Base-by-base conservation (phyloP, 2,113 vertebrate genomes). In the Plecotus auritus region DNA sequence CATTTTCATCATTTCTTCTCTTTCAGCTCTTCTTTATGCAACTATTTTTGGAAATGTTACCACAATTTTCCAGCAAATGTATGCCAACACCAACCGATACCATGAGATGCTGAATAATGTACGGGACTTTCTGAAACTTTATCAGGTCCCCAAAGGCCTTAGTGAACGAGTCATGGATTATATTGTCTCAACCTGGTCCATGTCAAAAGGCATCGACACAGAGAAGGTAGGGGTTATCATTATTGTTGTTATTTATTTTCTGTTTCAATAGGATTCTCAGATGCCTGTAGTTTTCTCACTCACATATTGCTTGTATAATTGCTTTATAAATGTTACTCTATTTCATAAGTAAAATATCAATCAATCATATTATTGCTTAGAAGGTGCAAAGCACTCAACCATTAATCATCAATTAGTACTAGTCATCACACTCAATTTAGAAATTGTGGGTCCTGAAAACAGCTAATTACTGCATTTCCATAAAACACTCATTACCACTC, bases 21-120 rank as follows among this genome's bases (percentile, higher is more conserved):
- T 98, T 98, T 67, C 97, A 99, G 99, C 99, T 97, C 99, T 99
- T 93, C 99, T 99, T 97, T 99, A 99, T 97, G 99, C 99, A 98
- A 99, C 99, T 98, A 99, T 99, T 98, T 99, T 99, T 97, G 99
- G 99, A 98, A 99, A 99, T 1, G 99, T 99, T 90, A 99, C 99
- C 87, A 99, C 99, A 94, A 99, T 99, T 98, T 99, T 99, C 98
- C 99, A 99, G 98, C 99, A 99, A 98, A 99, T 99, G 99, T 99
- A 99, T 95, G 99, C 99, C 96, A 99, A 99, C 98, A 99, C 99
- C 97, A 99, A 99, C 98, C 99, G 99, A 77, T 99, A 99, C 98
- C 99, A 99, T 17, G 99, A 99, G 98, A 99, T 99, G 99, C 98
- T 99, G 95, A 99, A 99, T 98, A 99, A 99, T 1, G 99, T 99